Percentiles rank a stretch among this genome's conserved stretches.
These are phyloP conservation scores for Catagonus wagneri DNA, from an alignment of 2,113 vertebrate genomes.

Conservation along the genomic window DNA sequence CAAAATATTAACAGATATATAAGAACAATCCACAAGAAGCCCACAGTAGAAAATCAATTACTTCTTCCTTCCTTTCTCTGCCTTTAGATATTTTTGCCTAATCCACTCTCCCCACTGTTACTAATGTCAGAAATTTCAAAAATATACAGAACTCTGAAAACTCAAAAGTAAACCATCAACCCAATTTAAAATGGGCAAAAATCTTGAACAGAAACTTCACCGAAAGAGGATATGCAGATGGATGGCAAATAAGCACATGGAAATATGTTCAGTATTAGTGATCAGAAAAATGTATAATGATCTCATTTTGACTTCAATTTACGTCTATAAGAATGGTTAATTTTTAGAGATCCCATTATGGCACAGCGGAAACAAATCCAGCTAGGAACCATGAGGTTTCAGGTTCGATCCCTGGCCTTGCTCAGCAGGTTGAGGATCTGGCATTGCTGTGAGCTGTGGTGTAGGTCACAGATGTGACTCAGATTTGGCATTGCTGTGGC, in stretches of 20 bases:
- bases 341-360: no score
- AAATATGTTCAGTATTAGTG: background rate
- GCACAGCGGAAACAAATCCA: no score
- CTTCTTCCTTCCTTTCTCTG: background rate
- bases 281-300: no score
- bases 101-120: background rate
- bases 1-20: constrained; percentile 7
- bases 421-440: no score
- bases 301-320: no score
- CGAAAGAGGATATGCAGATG: background rate
- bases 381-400: no score
- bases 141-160: background rate
- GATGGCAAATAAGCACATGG: background rate
- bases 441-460: no score
- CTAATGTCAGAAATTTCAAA: constrained; percentile 2
- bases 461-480: no score
- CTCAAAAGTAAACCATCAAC: background rate
- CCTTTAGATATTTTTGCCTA: background rate
- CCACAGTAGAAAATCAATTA: background rate
- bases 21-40: background rate
- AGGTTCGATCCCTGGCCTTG: no score
- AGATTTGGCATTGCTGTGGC: no score
- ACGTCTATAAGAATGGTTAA: background rate
- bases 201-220: background rate
- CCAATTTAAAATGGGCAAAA: background rate